These are phyloP conservation scores for Phrynocephalus guinanensis DNA, from an alignment of 2,797 vertebrate genomes.

Conservation along the genomic window DNA sequence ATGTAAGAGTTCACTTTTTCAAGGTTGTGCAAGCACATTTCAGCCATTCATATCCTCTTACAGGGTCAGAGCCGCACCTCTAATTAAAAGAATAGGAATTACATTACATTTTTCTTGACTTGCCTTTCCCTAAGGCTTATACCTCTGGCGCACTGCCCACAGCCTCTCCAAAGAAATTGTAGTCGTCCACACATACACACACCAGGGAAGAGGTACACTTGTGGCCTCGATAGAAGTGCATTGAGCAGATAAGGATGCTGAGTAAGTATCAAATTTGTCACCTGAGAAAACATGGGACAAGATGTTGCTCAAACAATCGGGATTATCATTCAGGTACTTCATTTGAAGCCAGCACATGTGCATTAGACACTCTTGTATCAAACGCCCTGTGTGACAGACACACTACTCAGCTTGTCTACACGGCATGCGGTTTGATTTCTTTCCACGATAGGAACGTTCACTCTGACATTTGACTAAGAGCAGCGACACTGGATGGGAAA, in stretches of 20 bases:
- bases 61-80: conserved; percentile 35
- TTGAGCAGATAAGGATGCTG: not conserved
- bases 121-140: conserved; percentile 43
- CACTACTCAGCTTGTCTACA: not conserved
- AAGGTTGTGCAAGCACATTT: conserved; percentile 50
- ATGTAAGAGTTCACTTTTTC: conserved; percentile 32
- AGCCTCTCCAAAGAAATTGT: conserved; percentile 16
- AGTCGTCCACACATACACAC: conserved; percentile 19
- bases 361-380: not conserved
- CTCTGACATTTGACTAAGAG: not conserved
- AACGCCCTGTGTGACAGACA: not conserved
- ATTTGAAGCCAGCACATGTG: not conserved
- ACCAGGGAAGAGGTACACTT: not conserved
- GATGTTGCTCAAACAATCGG: not conserved
- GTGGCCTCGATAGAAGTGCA: not conserved
- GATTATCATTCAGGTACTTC: not conserved
- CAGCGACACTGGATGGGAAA: not conserved
- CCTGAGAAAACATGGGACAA: not conserved
- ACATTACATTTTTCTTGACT: conserved; percentile 30
- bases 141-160: conserved; percentile 39
- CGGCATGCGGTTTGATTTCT: not conserved
- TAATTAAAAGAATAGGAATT: conserved; percentile 51
- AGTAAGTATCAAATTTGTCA: not conserved
- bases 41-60: conserved; percentile 52
- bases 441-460: not conserved